phyloP scores from a whole-genome alignment of 2,888 invertebrate genomes.

The Scrobipalpa costella region DNA sequence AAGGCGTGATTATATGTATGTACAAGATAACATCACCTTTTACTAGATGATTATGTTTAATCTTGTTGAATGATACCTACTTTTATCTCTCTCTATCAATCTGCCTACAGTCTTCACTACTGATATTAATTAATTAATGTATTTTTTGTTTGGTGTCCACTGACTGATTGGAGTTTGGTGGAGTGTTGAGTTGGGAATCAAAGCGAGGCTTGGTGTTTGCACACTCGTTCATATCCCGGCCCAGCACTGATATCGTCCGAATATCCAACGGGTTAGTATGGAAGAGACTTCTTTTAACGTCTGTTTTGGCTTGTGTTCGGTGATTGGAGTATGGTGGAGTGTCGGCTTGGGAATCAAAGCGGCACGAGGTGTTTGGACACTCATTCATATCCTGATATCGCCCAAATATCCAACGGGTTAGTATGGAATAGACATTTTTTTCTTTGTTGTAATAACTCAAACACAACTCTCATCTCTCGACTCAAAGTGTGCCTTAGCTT shows the following conservation, averaged over 20 bases:
- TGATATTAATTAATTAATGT: slow-evolving; percentile 35
- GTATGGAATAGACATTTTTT: slow-evolving; percentile 44
- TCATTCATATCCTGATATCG: slow-evolving; percentile 75
- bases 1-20: too few species aligned
- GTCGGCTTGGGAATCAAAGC: slow-evolving; percentile 62
- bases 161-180: background rate
- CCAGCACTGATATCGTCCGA: slow-evolving; percentile 60
- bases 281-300: slow-evolving; percentile 41
- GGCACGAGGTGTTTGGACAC: slow-evolving; percentile 66
- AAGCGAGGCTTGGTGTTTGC: slow-evolving; percentile 67
- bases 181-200: slow-evolving; percentile 45
- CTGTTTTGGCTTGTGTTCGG: too few species aligned
- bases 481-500: too few species aligned
- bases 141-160: slow-evolving; percentile 40
- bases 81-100: background rate
- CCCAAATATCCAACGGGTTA: slow-evolving; percentile 55
- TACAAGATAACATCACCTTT: background rate
- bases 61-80: background rate
- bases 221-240: slow-evolving; percentile 71
- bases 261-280: slow-evolving; percentile 54
- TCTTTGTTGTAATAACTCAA: too few species aligned
- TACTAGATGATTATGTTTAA: background rate
- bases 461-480: too few species aligned
- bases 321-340: background rate
- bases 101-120: background rate